phyloP scores from a whole-genome alignment of 2,888 invertebrate genomes.

The Troglohyphantes excavatus region DNA sequence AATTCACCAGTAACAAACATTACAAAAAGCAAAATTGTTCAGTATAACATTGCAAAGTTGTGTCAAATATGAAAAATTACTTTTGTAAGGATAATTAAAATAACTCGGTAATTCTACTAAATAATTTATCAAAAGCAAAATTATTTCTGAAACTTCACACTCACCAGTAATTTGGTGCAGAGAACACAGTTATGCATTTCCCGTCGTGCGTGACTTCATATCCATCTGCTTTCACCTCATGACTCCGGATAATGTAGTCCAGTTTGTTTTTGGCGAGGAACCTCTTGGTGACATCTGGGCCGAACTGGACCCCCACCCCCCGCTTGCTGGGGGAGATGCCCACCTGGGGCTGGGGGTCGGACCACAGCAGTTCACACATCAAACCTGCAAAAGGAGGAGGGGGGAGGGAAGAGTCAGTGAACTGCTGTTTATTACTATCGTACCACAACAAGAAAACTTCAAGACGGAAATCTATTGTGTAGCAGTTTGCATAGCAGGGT shows the following conservation, averaged over 20 bases:
- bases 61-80: too few species aligned
- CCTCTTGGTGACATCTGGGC: slow-evolving; percentile 95
- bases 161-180: slow-evolving; percentile 99
- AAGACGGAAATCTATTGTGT: slow-evolving; percentile 31
- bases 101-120: too few species aligned
- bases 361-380: slow-evolving; percentile 99
- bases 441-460: too few species aligned
- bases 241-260: slow-evolving; percentile 96
- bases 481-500: background rate
- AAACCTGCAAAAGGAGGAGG: slow-evolving; percentile 85
- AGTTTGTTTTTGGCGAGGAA: slow-evolving; percentile 93
- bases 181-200: slow-evolving; percentile 99
- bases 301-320: slow-evolving; percentile 99
- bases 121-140: too few species aligned
- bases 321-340: slow-evolving; percentile 97
- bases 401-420: too few species aligned
- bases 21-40: too few species aligned
- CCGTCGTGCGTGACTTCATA: slow-evolving; percentile 97
- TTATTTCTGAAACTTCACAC: too few species aligned
- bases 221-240: slow-evolving; percentile 98
- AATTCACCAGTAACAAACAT: too few species aligned
- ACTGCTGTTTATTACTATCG: too few species aligned
- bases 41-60: too few species aligned
- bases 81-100: too few species aligned
- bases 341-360: slow-evolving; percentile 95